Base-by-base conservation (phyloP, 2,113 vertebrate species). In the Notarius lentiginosus region DNA sequence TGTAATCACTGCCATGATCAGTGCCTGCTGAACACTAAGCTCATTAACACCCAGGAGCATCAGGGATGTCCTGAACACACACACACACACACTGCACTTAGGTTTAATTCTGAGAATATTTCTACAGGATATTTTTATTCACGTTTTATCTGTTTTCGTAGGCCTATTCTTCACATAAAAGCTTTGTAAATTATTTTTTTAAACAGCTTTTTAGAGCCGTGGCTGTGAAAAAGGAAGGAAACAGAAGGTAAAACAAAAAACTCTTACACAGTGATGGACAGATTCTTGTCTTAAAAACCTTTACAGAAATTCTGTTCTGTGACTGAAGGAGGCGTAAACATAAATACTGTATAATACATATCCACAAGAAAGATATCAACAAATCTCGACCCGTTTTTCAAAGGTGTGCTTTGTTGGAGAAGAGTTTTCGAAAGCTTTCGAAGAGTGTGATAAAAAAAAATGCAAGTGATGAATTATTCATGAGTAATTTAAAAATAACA, bases 21-120 rank as follows among this genome's bases (percentile, higher is more conserved):
- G 96, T 95, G 96, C 96, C 96, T 95, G 95, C 92, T 91, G 92
- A 96, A 96, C 95, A 95, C 95, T 98, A 97, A 98, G 96, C 97
- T 95, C 97, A 96, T 98, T 97, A 96, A 94, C 92, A 88, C 93
- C 96, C 94, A 96, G 97, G 95, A 98, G 95, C 95, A 93, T 89
- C 93, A 89, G 92, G 90, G 93, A 93, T 94, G 95, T 93, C 94
- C 60, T 47, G 30, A 65, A 66, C 60, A 66, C 60, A 63, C 18
- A 91, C 24, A 27, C 34, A 72, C 30, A 66, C 66, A 30, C 11
- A 5, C 0, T 60, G 4, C 56, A 60, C 17, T 60, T 20, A 30
- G 1, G 27, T 68, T 68, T 68, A 68, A 30, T 68, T 27, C 12
- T 63, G 6, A 63, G 1, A n/a, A 63, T 1, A 4, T 18, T 18